Conservation (phyloP, 2,113 vertebrate genomes). For the Ploceus nigricollis region DNA sequence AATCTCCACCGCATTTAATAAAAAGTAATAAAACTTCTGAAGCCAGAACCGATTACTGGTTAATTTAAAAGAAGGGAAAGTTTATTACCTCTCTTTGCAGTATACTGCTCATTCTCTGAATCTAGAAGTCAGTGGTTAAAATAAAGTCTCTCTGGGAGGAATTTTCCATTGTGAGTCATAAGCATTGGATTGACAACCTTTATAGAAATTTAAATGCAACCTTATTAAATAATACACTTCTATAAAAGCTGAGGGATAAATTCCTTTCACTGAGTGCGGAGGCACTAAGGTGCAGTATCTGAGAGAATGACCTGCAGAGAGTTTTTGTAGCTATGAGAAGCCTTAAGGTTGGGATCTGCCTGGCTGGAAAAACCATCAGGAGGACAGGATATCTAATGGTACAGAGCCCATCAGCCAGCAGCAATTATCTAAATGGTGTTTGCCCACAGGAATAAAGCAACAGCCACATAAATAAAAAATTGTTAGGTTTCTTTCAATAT, state of each 20-base stretch:
- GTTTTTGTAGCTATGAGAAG: not conserved
- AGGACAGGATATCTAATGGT: not conserved
- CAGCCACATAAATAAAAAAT: not conserved
- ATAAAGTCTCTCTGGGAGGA: not conserved
- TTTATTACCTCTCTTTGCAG: not conserved
- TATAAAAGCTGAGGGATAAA: not conserved
- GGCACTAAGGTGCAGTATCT: not conserved
- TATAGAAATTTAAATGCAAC: slow-evolving; percentile 22
- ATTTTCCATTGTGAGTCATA: slow-evolving; percentile 36
- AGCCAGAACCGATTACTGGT: not conserved
- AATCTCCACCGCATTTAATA: not conserved
- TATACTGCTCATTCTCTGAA: not conserved
- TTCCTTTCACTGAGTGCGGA: not conserved
- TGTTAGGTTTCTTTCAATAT: not conserved
- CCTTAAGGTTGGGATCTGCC: not conserved
- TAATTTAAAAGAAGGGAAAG: not conserved
- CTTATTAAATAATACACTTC: not conserved
- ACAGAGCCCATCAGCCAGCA: not conserved
- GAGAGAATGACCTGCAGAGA: not conserved
- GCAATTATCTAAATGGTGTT: not conserved
- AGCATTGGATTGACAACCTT: slow-evolving; percentile 8
- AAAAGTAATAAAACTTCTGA: not conserved
- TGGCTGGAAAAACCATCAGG: not conserved
- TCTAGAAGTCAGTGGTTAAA: slow-evolving; percentile 4
- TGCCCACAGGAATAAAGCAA: not conserved